Evolutionary conservation across 2,888 invertebrate species (phyloP).

Genomic region (Plemyria rubiginata): DNA sequence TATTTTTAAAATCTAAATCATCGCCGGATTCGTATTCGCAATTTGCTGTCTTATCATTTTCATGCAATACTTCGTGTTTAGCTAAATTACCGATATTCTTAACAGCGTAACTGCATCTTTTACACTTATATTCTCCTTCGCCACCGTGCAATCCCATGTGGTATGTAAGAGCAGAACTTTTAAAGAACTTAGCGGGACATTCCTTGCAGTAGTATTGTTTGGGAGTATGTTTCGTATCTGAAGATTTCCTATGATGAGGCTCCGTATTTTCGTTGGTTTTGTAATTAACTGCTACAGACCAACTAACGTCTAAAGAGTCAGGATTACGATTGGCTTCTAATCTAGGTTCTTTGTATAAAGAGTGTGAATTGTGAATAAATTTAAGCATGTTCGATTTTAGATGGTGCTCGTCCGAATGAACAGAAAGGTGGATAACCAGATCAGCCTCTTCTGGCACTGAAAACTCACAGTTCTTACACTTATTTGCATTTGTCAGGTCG

Average conservation of each 20-base stretch:
- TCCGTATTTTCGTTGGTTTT: slow-evolving; percentile 60
- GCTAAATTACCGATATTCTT: slow-evolving; percentile 88
- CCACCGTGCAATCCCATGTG: slow-evolving; percentile 88
- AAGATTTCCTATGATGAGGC: slow-evolving; percentile 52
- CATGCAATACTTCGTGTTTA: slow-evolving; percentile 86
- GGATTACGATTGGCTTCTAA: slow-evolving; percentile 72
- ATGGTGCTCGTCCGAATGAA: slow-evolving; percentile 92
- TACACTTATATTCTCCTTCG: slow-evolving; percentile 87
- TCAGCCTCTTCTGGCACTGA: slow-evolving; percentile 89
- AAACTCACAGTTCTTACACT: slow-evolving; percentile 92
- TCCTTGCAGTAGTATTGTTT: slow-evolving; percentile 84
- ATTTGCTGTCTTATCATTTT: slow-evolving; percentile 62
- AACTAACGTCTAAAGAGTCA: slow-evolving; percentile 64
- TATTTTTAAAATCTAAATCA: slow-evolving; percentile 78
- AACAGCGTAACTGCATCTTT: slow-evolving; percentile 89
- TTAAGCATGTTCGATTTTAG: slow-evolving; percentile 89
- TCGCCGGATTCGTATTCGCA: slow-evolving; percentile 81
- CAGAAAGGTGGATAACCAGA: slow-evolving; percentile 87
- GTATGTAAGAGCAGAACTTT: slow-evolving; percentile 88
- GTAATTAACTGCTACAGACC: slow-evolving; percentile 70
- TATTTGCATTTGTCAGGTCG: slow-evolving; percentile 85
- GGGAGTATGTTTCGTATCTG: slow-evolving; percentile 62
- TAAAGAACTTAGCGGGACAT: slow-evolving; percentile 91
- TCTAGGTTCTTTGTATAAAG: slow-evolving; percentile 87
- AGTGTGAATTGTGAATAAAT: slow-evolving; percentile 86